A percentile compares a stretch with the other conserved stretches of the same genome.
phyloP scores from a whole-genome alignment of 2,888 invertebrate species.

The Thera britannica region DNA sequence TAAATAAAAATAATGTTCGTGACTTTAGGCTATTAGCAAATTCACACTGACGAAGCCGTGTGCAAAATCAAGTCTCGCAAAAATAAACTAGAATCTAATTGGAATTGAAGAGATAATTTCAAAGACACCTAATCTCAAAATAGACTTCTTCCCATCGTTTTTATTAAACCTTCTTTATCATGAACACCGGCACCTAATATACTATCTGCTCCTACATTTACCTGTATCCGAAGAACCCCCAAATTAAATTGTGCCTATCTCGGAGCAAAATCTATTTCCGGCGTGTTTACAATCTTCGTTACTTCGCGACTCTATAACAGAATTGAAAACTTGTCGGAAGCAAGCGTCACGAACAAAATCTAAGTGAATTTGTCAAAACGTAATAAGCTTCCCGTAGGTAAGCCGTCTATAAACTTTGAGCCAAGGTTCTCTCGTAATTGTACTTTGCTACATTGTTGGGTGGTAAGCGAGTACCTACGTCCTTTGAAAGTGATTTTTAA shows the following conservation, averaged over 20 bases:
- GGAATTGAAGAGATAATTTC: conserved; percentile 1
- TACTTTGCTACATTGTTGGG: conserved; percentile 19
- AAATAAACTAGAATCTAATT: not conserved
- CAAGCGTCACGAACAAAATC: conserved; percentile 73
- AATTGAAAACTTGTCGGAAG: conserved; percentile 69
- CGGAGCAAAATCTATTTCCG: conserved; percentile 55
- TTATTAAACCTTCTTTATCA: conserved; percentile 41
- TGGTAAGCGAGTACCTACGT: not conserved
- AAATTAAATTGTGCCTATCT: conserved; percentile 48
- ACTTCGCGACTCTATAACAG: conserved; percentile 58
- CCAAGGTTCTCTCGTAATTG: conserved; percentile 22
- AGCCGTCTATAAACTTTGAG: conserved; percentile 60
- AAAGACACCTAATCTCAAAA: conserved; percentile 27
- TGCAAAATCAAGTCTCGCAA: too few relatives aligned
- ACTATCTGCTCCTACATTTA: conserved; percentile 33
- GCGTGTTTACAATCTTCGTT: conserved; percentile 60
- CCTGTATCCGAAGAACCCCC: conserved; percentile 36
- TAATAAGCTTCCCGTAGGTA: conserved; percentile 71
- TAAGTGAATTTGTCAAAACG: conserved; percentile 79
- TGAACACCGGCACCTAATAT: conserved; percentile 36
- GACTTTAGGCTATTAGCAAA: too few relatives aligned
- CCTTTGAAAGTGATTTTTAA: conserved; percentile 24
- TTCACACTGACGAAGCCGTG: too few relatives aligned
- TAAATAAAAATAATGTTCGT: too few relatives aligned
- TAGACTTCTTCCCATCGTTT: conserved; percentile 13